Base-by-base conservation (phyloP, 2,113 vertebrate species). In the Orthonyx spaldingii region DNA sequence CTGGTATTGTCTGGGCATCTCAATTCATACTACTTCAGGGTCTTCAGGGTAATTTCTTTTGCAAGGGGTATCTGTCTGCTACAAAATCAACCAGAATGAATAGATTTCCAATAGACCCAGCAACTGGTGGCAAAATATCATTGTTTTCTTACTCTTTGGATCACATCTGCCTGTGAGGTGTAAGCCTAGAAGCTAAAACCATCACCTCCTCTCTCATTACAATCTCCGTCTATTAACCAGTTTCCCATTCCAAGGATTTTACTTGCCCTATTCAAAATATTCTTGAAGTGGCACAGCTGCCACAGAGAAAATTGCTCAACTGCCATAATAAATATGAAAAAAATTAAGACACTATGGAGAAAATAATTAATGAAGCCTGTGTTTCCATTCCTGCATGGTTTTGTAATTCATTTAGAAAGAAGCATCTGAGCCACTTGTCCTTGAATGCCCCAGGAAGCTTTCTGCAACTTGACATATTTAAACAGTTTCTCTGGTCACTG, bases 381-480 rank as follows among this genome's bases (percentile, higher is more conserved):
- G 79, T 41, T 91, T 35, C 33, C 85, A 68, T 79, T 85, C 68
- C 71, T 87, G 41, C 37, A 24, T 30, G 10, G 23, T 87, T 96
- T 86, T 50, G 28, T 70, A 84, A 93, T 89, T 87, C 50, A 71
- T 70, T 95, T 88, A 80, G 55, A 92, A 92, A 90, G 82, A 81
- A 83, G 21, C 53, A 89, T 94, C 83, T 87, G 74, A 89, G 68
- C 65, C n/a, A 28, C 61, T 82, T 89, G 57, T 84, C 76, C 61
- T 79, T 70, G 52, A 96, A 90, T 5, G 22, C 44, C 39, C 72
- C 10, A 1, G 41, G 55, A 87, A 87, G 44, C 26, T 44, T 57
- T 84, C 69, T 90, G 61, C 55, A 93, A 53, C 41, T 21, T 68
- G 27, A 84, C 33, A 21, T 64, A 70, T 44, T 92, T 68, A 88